Evolutionary conservation across 2,797 vertebrate species (phyloP).

Genomic region (Rhodeus uyekii): DNA sequence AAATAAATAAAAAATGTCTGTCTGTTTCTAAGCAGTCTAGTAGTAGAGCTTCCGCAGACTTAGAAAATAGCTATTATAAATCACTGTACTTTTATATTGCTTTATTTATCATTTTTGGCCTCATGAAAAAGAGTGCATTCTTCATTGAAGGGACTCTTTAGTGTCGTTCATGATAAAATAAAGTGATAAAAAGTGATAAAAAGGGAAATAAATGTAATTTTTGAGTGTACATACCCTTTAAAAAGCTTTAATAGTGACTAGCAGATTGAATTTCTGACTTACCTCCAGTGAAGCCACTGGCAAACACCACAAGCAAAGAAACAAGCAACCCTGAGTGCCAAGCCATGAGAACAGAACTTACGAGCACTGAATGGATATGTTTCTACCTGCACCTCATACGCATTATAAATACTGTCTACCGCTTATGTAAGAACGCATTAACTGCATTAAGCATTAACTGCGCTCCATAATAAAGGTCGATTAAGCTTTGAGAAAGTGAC

Average conservation of each 20-base stretch:
- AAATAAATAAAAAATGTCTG: too few relatives aligned
- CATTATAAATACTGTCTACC: background rate
- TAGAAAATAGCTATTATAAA: too few relatives aligned
- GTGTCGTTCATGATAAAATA: background rate
- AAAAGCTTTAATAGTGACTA: background rate
- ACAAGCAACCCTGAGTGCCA: conserved; percentile 50
- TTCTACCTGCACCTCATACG: background rate
- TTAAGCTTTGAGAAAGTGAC: conserved; percentile 1
- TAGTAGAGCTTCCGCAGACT: too few relatives aligned
- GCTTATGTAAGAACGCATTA: background rate
- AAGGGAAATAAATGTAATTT: background rate
- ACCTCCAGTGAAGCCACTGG: conserved; percentile 60
- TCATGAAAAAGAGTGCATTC: too few relatives aligned
- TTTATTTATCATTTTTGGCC: too few relatives aligned
- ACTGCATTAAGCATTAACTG: conserved; percentile 4
- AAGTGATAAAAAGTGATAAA: background rate
- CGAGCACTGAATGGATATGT: background rate
- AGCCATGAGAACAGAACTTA: conserved; percentile 31
- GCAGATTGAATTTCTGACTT: conserved; percentile 27
- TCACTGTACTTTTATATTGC: too few relatives aligned
- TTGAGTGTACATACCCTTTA: background rate
- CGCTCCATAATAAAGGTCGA: background rate
- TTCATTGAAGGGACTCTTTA: background rate
- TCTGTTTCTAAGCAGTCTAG: too few relatives aligned
- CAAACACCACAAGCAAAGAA: conserved; percentile 55